phyloP scores from a whole-genome alignment of 23 tunicate genomes.

The Halocynthia roretzi region DNA sequence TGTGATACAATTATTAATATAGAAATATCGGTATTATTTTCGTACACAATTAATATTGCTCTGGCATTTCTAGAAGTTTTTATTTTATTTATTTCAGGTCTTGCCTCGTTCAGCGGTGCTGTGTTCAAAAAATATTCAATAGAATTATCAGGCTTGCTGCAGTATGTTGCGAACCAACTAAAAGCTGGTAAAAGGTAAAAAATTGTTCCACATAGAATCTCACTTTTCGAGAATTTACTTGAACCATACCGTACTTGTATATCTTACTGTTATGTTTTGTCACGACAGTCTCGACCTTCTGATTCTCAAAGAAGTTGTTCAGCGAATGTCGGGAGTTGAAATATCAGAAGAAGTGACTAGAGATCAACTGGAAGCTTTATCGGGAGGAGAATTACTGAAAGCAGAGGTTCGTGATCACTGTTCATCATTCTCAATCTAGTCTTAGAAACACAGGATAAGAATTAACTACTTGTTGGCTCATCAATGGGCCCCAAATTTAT shows the following conservation, averaged over 20 bases:
- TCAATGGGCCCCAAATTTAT: background rate
- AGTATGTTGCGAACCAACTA: constrained; percentile 94
- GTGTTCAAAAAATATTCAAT: constrained; percentile 92
- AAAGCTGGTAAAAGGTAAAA: constrained; percentile 93
- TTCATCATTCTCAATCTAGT: background rate
- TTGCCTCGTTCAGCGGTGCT: constrained; percentile 93
- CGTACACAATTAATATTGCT: too few species aligned
- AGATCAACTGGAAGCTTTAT: constrained; percentile 87
- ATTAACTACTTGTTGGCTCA: background rate
- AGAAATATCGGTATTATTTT: too few species aligned
- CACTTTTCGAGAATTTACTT: too few species aligned
- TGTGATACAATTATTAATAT: too few species aligned
- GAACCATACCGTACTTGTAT: background rate
- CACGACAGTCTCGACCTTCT: constrained; percentile 63
- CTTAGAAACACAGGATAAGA: background rate
- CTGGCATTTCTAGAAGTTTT: too few species aligned
- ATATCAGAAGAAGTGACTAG: constrained; percentile 91
- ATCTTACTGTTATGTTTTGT: background rate
- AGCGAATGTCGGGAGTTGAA: constrained; percentile 98
- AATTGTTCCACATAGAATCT: background rate
- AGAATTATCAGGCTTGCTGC: constrained; percentile 80
- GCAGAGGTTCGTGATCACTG: constrained; percentile 54
- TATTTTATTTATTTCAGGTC: constrained; percentile 29
- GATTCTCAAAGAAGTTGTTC: constrained; percentile 97
- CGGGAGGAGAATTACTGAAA: constrained; percentile 93